Conservation (phyloP, 2,113 vertebrate species). For the Oostethus manadensis region DNA sequence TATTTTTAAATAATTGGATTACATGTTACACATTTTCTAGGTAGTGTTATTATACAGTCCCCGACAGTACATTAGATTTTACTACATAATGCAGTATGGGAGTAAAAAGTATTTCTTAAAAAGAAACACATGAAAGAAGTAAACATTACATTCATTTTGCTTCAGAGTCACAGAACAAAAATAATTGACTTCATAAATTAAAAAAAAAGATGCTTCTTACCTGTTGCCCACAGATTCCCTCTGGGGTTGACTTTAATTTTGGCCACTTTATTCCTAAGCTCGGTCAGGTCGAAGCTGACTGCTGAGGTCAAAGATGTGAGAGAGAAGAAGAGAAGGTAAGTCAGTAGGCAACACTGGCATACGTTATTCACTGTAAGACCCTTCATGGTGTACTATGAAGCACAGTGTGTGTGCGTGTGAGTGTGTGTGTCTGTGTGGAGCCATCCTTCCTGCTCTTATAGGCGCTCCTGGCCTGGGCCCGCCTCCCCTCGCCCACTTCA, state of each 20-base stretch:
- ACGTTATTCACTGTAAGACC: constrained; percentile 44
- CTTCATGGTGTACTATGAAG: constrained; percentile 42
- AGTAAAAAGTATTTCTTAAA: background rate
- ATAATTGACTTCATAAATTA: background rate
- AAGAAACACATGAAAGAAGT: background rate
- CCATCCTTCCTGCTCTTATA: constrained; percentile 51
- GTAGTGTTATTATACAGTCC: background rate
- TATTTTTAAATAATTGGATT: background rate
- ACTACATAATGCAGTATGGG: background rate
- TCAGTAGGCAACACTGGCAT: constrained; percentile 65
- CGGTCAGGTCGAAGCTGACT: constrained; percentile 77
- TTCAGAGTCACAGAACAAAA: background rate
- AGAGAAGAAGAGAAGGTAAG: constrained; percentile 73
- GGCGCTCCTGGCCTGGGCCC: constrained; percentile 37
- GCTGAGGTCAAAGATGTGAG: constrained; percentile 67
- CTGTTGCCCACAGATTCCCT: constrained; percentile 92
- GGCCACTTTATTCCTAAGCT: constrained; percentile 77
- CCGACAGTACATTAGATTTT: background rate
- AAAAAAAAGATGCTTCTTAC: constrained; percentile 60
- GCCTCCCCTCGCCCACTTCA: constrained; percentile 28
- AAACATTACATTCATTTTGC: too few relatives aligned
- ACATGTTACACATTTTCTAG: background rate
- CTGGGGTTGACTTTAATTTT: constrained; percentile 85
- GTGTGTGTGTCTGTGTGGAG: constrained; percentile 2
- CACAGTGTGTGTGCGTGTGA: background rate